phyloP scores from a whole-genome alignment of 2,113 vertebrate species.

The Chunga burmeisteri region DNA sequence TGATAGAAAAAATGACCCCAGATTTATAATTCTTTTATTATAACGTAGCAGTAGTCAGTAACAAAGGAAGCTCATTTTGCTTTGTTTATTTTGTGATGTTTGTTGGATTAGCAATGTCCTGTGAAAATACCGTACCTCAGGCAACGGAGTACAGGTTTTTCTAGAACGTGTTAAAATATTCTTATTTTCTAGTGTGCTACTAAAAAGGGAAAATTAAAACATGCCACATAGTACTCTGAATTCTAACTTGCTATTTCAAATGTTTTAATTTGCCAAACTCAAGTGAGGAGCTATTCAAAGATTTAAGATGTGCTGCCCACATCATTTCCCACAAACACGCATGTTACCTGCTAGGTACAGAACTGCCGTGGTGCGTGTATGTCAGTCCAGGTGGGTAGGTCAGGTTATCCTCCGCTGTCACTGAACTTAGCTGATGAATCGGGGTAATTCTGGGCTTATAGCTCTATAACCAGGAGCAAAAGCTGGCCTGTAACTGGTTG shows the following conservation, averaged over 20 bases:
- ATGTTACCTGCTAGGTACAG: not conserved
- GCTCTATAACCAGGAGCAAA: not conserved
- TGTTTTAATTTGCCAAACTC: not conserved
- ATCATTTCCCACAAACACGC: not conserved
- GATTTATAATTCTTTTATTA: not conserved
- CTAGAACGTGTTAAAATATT: not conserved
- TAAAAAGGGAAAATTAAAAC: not conserved
- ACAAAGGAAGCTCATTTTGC: constrained; percentile 17
- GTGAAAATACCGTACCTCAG: not conserved
- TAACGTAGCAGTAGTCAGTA: not conserved
- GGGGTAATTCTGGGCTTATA: not conserved
- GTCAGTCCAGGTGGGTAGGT: not conserved
- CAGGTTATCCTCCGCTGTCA: not conserved
- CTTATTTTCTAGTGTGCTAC: not conserved
- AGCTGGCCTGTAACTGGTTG: not conserved
- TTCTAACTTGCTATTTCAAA: not conserved
- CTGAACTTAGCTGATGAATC: not conserved
- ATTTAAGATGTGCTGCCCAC: not conserved
- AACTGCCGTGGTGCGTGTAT: not conserved
- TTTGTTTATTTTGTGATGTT: constrained; percentile 1
- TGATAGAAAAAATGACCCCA: not conserved
- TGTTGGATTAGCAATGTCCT: not conserved
- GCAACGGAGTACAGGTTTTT: not conserved
- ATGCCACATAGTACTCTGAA: not conserved
- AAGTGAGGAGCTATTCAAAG: not conserved